Conservation (phyloP, 2,113 vertebrate species). For the Petrocephalus microphthalmus region DNA sequence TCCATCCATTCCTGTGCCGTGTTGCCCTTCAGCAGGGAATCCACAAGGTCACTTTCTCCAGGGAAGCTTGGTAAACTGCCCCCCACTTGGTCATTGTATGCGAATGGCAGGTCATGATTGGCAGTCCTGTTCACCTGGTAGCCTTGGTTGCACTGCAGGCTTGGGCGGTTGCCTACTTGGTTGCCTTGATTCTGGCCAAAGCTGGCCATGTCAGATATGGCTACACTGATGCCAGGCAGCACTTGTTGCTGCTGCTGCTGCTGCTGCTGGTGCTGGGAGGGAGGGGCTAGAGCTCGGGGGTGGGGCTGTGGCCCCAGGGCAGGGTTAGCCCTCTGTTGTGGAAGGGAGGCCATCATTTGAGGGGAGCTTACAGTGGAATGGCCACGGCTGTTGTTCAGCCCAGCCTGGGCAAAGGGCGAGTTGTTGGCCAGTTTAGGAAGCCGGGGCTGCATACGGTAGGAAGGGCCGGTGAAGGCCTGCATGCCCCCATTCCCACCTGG, state of each 20-base stretch:
- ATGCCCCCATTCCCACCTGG: slow-evolving; percentile 57
- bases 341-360: slow-evolving; percentile 72
- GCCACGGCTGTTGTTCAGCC: slow-evolving; percentile 61
- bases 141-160: slow-evolving; percentile 80
- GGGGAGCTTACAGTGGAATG: slow-evolving; percentile 71
- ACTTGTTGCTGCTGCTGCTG: slow-evolving; percentile 71
- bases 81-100: slow-evolving; percentile 69
- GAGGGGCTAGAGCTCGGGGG: slow-evolving; percentile 60
- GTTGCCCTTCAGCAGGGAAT: slow-evolving; percentile 89
- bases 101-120: slow-evolving; percentile 79
- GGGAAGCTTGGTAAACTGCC: slow-evolving; percentile 68
- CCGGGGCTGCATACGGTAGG: slow-evolving; percentile 81
- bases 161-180: slow-evolving; percentile 61
- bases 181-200: slow-evolving; percentile 71
- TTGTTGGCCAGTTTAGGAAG: slow-evolving; percentile 74
- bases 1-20: slow-evolving; percentile 96
- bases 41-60: slow-evolving; percentile 83
- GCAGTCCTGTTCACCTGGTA: slow-evolving; percentile 78
- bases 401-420: slow-evolving; percentile 59
- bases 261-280: slow-evolving; percentile 58
- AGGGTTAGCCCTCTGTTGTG: slow-evolving; percentile 55
- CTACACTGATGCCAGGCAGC: slow-evolving; percentile 63
- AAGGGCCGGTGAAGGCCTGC: slow-evolving; percentile 62
- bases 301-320: slow-evolving; percentile 46
- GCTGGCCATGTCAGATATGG: slow-evolving; percentile 73